A percentile compares a stretch with the other conserved stretches of the same genome.
These are phyloP conservation scores for Laspeyria flexula DNA, from an alignment of 2,888 invertebrate genomes.

Conservation along the genomic window DNA sequence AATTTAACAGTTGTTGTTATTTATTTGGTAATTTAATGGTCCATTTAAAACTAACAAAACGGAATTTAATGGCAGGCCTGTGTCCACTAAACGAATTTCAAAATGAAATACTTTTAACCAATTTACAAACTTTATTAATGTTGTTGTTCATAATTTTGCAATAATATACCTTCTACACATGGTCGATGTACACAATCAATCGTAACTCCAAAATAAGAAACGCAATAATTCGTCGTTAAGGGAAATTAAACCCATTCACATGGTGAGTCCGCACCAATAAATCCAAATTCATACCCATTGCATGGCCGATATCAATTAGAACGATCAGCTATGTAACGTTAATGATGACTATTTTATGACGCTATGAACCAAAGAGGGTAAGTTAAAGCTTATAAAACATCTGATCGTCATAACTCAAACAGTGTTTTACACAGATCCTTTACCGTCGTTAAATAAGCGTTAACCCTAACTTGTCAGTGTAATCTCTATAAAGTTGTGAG, in stretches of 20 bases:
- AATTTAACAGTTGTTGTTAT: no score
- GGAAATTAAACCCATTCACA: not conserved
- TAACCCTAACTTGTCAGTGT: not conserved
- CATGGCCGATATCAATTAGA: not conserved
- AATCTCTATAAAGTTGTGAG: constrained; percentile 9
- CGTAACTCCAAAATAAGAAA: not conserved
- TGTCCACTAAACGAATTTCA: no score
- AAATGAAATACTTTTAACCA: no score
- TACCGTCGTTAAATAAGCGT: not conserved
- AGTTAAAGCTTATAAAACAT: not conserved
- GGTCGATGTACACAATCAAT: not conserved
- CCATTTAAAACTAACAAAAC: no score
- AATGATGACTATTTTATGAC: not conserved
- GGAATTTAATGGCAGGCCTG: no score
- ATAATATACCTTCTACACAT: no score
- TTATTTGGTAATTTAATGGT: no score
- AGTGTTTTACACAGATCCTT: not conserved
- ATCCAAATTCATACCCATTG: not conserved
- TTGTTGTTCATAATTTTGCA: no score
- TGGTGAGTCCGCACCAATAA: not conserved
- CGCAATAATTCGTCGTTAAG: not conserved
- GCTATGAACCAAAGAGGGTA: not conserved
- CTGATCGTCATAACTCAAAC: not conserved
- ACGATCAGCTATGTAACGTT: not conserved
- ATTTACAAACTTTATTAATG: no score